A percentile compares a stretch with the other conserved stretches of the same genome.
Conservation (phyloP, 2,113 vertebrate species). For the Gambusia affinis region DNA sequence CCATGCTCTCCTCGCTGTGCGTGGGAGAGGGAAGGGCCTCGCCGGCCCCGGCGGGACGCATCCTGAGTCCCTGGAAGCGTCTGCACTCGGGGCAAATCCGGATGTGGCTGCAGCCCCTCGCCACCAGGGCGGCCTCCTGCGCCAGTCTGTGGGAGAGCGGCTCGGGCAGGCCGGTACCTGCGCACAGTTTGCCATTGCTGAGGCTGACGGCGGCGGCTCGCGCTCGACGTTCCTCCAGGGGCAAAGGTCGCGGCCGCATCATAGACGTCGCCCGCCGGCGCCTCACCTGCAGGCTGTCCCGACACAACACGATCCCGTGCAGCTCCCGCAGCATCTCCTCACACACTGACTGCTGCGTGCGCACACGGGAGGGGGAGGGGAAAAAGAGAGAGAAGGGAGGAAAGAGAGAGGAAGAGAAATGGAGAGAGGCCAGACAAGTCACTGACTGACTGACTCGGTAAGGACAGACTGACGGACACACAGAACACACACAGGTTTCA, state of each 20-base stretch:
- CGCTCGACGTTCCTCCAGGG: conserved; percentile 84
- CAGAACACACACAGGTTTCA: conserved; percentile 33
- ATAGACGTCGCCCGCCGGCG: conserved; percentile 77
- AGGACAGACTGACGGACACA: conserved; percentile 52
- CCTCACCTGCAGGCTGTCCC: conserved; percentile 88
- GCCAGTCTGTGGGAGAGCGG: conserved; percentile 93
- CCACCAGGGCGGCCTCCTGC: conserved; percentile 91
- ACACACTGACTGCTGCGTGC: conserved; percentile 89
- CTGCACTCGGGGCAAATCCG: conserved; percentile 96
- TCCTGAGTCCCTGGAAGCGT: conserved; percentile 91
- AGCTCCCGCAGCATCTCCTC: conserved; percentile 96
- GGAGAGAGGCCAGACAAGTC: conserved; percentile 62
- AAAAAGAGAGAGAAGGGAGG: conserved; percentile 37
- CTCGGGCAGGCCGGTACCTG: conserved; percentile 86
- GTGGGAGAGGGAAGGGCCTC: conserved; percentile 82
- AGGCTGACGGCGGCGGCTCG: conserved; percentile 84
- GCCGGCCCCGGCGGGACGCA: conserved; percentile 73
- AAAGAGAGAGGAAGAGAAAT: conserved; percentile 62
- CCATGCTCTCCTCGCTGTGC: conserved; percentile 91
- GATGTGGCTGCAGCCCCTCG: conserved; percentile 93
- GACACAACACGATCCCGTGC: conserved; percentile 93
- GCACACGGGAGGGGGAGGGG: conserved; percentile 48
- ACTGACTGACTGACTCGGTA: conserved; percentile 72
- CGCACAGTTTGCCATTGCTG: conserved; percentile 93
- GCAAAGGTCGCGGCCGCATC: conserved; percentile 80